A percentile compares a stretch with the other conserved stretches of the same genome.
phyloP scores from a whole-genome alignment of 2,113 vertebrate species.

The Suricata suricatta region DNA sequence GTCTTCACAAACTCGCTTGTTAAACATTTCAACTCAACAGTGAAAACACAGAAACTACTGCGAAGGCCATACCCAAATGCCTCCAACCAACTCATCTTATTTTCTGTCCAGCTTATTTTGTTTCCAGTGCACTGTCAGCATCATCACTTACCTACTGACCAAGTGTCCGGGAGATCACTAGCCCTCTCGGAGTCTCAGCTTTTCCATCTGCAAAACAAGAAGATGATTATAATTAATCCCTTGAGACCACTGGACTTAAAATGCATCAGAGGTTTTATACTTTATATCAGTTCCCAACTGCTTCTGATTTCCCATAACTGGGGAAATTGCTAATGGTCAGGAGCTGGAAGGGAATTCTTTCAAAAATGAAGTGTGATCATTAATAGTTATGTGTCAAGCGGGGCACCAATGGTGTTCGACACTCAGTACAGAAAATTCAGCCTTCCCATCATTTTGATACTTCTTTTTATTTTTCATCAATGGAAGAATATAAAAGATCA shows the following conservation, averaged over 20 bases:
- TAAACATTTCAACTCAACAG: neutral
- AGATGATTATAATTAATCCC: slow-evolving; percentile 49
- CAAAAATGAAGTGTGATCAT: neutral
- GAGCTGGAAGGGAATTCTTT: neutral
- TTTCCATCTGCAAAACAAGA: slow-evolving; percentile 79
- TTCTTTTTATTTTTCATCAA: slow-evolving; percentile 30
- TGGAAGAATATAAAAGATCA: neutral
- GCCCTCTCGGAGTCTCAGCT: slow-evolving; percentile 69
- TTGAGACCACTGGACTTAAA: neutral
- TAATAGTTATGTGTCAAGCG: neutral
- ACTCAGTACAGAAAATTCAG: neutral
- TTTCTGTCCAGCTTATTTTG: neutral
- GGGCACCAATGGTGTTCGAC: fast-evolving
- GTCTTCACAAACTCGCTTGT: neutral
- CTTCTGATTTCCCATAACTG: neutral
- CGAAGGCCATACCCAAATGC: neutral
- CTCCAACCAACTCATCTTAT: neutral
- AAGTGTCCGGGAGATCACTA: slow-evolving; percentile 35
- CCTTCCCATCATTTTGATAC: neutral
- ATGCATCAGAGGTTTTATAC: neutral
- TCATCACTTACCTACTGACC: slow-evolving; percentile 69
- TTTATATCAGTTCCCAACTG: neutral
- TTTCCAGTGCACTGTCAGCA: neutral
- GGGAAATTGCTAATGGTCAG: neutral
- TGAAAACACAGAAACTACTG: neutral